These are phyloP conservation scores for Hippolais icterina DNA, from an alignment of 2,113 vertebrate species.

Conservation along the genomic window DNA sequence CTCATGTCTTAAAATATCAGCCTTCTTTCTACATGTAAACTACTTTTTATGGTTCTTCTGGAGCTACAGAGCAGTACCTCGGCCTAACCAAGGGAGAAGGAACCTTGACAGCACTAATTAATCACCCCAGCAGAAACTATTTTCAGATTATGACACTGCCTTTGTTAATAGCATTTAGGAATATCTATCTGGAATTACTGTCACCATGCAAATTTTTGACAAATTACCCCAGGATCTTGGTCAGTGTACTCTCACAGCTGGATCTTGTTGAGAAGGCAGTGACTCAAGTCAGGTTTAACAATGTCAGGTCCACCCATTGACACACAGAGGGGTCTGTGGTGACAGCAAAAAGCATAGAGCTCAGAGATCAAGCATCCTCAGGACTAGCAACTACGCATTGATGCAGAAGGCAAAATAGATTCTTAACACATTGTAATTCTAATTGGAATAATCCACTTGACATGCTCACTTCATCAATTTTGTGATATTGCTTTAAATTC, in stretches of 20 bases:
- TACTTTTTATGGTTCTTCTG: not conserved
- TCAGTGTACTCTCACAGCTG: not conserved
- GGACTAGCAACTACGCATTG: not conserved
- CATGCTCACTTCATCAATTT: not conserved
- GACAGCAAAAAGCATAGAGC: not conserved
- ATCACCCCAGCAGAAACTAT: not conserved
- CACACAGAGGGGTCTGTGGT: not conserved
- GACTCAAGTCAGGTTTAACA: not conserved
- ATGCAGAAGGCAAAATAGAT: not conserved
- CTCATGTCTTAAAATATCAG: not conserved
- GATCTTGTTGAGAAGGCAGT: not conserved
- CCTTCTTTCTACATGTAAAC: not conserved
- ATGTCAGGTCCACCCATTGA: not conserved
- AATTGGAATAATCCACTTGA: not conserved
- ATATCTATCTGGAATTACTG: not conserved
- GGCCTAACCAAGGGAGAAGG: not conserved
- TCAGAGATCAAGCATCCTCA: not conserved
- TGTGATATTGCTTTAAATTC: not conserved
- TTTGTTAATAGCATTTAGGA: slow-evolving; percentile 32
- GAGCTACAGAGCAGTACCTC: not conserved
- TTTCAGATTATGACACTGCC: not conserved
- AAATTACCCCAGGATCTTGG: not conserved
- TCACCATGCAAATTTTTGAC: slow-evolving; percentile 22
- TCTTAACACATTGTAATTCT: not conserved
- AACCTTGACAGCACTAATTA: slow-evolving; percentile 1